A percentile compares a stretch with the other conserved stretches of the same genome.
Conservation (phyloP, 2,888 invertebrate species). For the Hirtodrosophila cameraria region DNA sequence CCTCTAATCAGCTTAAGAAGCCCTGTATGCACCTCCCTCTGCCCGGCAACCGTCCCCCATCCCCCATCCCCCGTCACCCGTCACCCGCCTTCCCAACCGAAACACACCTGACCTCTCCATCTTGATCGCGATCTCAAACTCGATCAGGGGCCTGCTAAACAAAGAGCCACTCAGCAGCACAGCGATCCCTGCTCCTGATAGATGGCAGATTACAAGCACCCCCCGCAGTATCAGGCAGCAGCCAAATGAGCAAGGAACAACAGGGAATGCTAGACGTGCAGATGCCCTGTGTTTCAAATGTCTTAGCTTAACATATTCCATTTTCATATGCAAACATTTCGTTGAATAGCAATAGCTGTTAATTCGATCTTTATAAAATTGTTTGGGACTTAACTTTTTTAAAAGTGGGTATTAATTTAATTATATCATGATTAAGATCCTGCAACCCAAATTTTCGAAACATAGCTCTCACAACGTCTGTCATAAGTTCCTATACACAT, state of each 20-base stretch:
- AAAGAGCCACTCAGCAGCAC: conserved; percentile 1
- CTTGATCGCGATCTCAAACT: conserved; percentile 12
- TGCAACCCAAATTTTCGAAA: no score
- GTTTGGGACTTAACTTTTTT: no score
- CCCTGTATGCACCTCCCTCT: no score
- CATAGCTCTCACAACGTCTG: no score
- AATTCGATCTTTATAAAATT: no score
- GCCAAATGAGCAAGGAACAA: not conserved
- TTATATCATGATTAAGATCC: no score
- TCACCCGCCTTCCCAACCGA: not conserved
- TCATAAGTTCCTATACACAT: no score
- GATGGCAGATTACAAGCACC: conserved; percentile 18
- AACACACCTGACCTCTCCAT: conserved; percentile 32
- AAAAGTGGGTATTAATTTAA: no score
- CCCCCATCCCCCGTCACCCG: not conserved
- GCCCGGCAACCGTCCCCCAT: not conserved
- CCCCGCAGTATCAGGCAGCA: conserved; percentile 13
- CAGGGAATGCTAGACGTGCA: not conserved
- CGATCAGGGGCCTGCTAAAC: not conserved
- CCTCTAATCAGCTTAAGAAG: conserved; percentile 33
- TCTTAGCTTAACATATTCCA: no score
- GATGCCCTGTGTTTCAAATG: no score
- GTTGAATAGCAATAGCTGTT: no score
- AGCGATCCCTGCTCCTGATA: conserved; percentile 12
- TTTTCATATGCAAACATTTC: no score